Conservation (phyloP, 1,140 invertebrate genomes). For the Epicauta chinensis region DNA sequence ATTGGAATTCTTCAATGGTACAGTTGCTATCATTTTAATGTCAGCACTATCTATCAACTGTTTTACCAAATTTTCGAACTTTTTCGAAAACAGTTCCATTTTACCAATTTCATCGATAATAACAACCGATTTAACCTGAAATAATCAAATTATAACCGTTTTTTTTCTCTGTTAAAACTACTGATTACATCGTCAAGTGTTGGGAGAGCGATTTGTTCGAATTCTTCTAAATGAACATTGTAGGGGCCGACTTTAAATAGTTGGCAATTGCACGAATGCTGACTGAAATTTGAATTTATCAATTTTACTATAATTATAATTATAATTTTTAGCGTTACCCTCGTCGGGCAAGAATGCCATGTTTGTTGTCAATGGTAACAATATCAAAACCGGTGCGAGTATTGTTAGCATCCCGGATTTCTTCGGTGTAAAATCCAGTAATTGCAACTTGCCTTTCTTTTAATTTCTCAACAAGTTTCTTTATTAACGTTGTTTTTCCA, state of each 20-base stretch:
- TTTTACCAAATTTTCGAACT: slow-evolving; percentile 44
- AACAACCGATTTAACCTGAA: slow-evolving; percentile 39
- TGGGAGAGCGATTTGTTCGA: slow-evolving; percentile 51
- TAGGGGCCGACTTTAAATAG: slow-evolving; percentile 51
- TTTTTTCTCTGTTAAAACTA: not conserved
- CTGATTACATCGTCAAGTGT: slow-evolving; percentile 34
- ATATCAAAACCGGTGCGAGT: slow-evolving; percentile 56
- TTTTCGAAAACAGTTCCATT: slow-evolving; percentile 59
- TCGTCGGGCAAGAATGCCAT: slow-evolving; percentile 46
- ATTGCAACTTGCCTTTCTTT: slow-evolving; percentile 37
- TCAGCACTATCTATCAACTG: slow-evolving; percentile 36
- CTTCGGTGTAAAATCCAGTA: slow-evolving; percentile 60
- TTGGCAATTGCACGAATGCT: slow-evolving; percentile 6
- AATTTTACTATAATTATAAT: not conserved
- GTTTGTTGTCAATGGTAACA: slow-evolving; percentile 46
- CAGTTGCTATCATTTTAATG: slow-evolving; percentile 48
- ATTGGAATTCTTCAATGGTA: slow-evolving; percentile 40
- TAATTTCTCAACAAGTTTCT: slow-evolving; percentile 44
- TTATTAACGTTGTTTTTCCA: slow-evolving; percentile 58
- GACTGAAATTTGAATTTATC: slow-evolving; percentile 22
- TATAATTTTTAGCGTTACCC: slow-evolving; percentile 32
- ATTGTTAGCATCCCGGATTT: slow-evolving; percentile 44
- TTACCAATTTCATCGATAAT: slow-evolving; percentile 63
- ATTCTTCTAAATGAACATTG: slow-evolving; percentile 50
- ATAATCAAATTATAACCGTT: slow-evolving; percentile 10